Base-by-base conservation (phyloP, 2,797 vertebrate genomes). In the Neosalanx taihuensis region DNA sequence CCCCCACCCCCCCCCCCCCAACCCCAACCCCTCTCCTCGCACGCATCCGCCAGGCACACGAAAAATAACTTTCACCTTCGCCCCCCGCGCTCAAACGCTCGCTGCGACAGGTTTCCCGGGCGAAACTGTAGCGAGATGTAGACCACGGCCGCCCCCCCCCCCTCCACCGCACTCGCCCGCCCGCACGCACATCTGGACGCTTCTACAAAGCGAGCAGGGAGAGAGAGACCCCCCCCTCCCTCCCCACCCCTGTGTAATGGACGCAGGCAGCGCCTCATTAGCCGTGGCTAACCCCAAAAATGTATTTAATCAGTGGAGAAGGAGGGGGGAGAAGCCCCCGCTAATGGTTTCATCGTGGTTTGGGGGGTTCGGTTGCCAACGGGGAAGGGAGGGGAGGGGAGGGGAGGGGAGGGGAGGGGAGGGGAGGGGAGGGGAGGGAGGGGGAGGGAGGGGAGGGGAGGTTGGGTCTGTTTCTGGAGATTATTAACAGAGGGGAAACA, bases 281-380 rank as follows among this genome's bases (percentile, higher is more conserved):
- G 65, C 67, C 57, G 3, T 56, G 58, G 33, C 64, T 73, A 69
- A 72, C 69, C 63, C 67, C n/a, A n/a, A 72, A 13, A 73, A 71
- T 73, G 70, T 57, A 73, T 67, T 67, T 74, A 82, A 78, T 81
- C 68, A 73, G 59, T 60, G 17, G 60, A 17, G 60, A 4, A 23
- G 20, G 58, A 31, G 46, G 46, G 70, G 31, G 58, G 37, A 29
- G 57, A 49, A 53, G 66, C 18, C 15, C 51, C 13, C 18, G 3
- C 64, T 76, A 79, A 80, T 80, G 64, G 67, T 75, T 74, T 77
- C 59, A 71, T 73, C 72, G 74, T 67, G 70, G 75, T 67, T n/a
- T n/a, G n/a, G n/a, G 70, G 53, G 60, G 49, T 64, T 71, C 67
- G 66, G 60, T 46, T 41, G 69, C 12, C 41, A 37, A 70, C 15